Base-by-base conservation (phyloP, 2,888 invertebrate genomes). In the Cotesia congregata region DNA sequence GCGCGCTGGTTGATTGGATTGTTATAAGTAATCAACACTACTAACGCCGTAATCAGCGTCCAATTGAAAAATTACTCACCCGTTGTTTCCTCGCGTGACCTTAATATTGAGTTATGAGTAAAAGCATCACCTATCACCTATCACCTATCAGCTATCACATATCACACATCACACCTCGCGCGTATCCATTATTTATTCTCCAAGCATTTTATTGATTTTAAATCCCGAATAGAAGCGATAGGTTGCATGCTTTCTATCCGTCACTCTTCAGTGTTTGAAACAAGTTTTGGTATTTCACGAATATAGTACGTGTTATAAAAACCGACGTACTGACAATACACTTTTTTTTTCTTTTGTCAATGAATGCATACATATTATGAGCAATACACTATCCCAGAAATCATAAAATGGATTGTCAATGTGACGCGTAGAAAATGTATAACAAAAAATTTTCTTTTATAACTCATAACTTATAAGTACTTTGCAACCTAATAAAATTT, bases 281-380 rank as follows among this genome's bases (percentile, higher is more conserved):
- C 15, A 64, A 67, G 65, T 60, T 30, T 38, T 40, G 41, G 62
- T 20, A 64, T 76, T n/a, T 50, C 70, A 39, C 5, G 30, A 30
- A 50, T 50, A 50, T 50, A 50, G 65, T 74, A 67, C 73, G 77
- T 74, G 77, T 71, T n/a, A 73, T 79, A 77, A 73, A 78, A 80
- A 50, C 76, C 77, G 81, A 80, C 81, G 78, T 80, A 78, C 79
- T 73, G 73, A 78, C 79, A 80, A 81, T 75, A 67, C 67, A 67
- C 77, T 74, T 78, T 75, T 78, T 75, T 78, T 79, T 81, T 80
- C 78, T 80, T 80, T 76, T 50, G 12, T 50, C 4, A 12, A 50
- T 50, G 9, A 4, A 50, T 15, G 15, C 17, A 64, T 12, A 50
- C 12, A 50, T 50, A 12, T 3, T 1, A 12, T 50, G 12, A 7